Evolutionary conservation across 1,140 invertebrate genomes (phyloP).

Genomic region (Drosophila rufa): DNA sequence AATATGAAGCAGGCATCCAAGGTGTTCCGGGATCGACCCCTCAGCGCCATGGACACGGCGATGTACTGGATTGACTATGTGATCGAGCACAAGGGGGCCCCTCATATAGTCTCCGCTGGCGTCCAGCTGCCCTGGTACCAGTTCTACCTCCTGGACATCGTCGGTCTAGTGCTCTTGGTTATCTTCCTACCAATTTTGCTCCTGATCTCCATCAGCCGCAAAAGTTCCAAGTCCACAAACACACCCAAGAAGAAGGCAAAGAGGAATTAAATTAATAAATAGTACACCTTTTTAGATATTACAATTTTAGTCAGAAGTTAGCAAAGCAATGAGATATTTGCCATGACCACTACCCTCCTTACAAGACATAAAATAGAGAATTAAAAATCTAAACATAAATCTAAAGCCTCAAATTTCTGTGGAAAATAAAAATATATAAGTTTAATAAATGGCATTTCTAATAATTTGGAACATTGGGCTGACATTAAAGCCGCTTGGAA

Average conservation of each 20-base stretch:
- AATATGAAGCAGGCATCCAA: conserved; percentile 84
- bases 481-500: no score
- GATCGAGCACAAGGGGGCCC: conserved; percentile 87
- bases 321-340: no score
- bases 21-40: conserved; percentile 86
- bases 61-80: conserved; percentile 89
- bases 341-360: no score
- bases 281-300: no score
- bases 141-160: conserved; percentile 88
- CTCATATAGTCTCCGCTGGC: conserved; percentile 86
- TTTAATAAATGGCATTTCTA: no score
- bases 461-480: no score
- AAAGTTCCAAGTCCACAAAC: not conserved
- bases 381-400: no score
- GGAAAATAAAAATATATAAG: no score
- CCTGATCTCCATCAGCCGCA: conserved; percentile 26
- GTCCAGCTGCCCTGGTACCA: conserved; percentile 87
- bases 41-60: conserved; percentile 86
- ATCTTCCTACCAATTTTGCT: conserved; percentile 43
- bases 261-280: no score
- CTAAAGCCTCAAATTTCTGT: no score
- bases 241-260: conserved; percentile 21
- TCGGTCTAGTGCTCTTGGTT: conserved; percentile 21
- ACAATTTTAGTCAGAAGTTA: no score
- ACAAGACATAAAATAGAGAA: no score